Evolutionary conservation across 2,113 vertebrate species (phyloP).

Genomic region (Archocentrus centrarchus): DNA sequence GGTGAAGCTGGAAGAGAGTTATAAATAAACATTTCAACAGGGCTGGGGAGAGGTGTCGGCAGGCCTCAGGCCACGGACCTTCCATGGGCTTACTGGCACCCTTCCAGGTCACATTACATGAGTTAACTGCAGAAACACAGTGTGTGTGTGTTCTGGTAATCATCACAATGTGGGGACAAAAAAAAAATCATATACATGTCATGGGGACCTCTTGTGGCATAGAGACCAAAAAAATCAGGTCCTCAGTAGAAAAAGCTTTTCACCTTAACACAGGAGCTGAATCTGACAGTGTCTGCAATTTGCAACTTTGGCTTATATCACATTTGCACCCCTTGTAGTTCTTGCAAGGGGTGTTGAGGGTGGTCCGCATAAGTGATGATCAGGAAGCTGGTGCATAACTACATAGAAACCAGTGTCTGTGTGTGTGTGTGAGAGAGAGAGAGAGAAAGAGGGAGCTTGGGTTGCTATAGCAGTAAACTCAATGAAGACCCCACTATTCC

Average conservation of each 20-base stretch:
- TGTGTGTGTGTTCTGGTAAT: constrained; percentile 25
- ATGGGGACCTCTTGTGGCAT: constrained; percentile 10
- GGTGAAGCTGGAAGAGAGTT: constrained; percentile 77
- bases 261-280: neutral
- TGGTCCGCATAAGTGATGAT: neutral
- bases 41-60: constrained; percentile 86
- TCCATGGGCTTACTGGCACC: constrained; percentile 80
- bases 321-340: neutral
- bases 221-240: neutral
- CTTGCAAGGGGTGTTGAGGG: neutral
- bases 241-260: neutral
- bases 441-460: constrained; percentile 31
- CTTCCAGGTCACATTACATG: constrained; percentile 86
- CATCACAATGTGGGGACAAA: neutral
- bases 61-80: constrained; percentile 74
- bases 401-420: neutral
- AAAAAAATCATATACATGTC: neutral
- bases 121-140: constrained; percentile 70
- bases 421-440: neutral
- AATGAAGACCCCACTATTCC: constrained; percentile 34
- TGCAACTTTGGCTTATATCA: neutral
- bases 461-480: constrained; percentile 52
- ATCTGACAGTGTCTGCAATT: neutral
- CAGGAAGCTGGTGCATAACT: neutral
- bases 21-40: constrained; percentile 87